These are phyloP conservation scores for Cyanoderma ruficeps DNA, from an alignment of 2,113 vertebrate species.

Conservation along the genomic window DNA sequence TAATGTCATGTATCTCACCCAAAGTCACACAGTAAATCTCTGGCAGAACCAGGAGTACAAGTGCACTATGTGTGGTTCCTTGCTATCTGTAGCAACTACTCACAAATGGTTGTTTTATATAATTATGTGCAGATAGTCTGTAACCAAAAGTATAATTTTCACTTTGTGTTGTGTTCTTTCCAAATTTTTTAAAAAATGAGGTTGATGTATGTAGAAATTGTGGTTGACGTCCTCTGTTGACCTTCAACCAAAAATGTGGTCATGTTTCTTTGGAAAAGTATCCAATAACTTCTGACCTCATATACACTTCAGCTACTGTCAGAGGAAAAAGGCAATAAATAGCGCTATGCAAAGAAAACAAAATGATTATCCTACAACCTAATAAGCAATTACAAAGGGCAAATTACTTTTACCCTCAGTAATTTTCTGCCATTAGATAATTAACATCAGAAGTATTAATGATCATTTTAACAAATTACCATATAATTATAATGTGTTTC, in stretches of 20 bases:
- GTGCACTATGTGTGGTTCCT: fast-evolving
- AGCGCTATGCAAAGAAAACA: slow-evolving; percentile 14
- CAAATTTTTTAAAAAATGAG: neutral
- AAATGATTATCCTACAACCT: slow-evolving; percentile 26
- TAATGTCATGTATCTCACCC: neutral
- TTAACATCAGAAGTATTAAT: slow-evolving; percentile 61
- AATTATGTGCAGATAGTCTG: neutral
- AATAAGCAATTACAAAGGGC: slow-evolving; percentile 43
- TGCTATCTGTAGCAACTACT: neutral
- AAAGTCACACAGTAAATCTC: neutral
- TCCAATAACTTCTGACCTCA: slow-evolving; percentile 7
- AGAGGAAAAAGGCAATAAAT: slow-evolving; percentile 20
- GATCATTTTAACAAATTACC: slow-evolving; percentile 49
- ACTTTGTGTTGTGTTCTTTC: neutral
- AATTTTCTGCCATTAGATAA: slow-evolving; percentile 65
- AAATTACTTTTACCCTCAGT: slow-evolving; percentile 23
- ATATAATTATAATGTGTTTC: slow-evolving; percentile 53
- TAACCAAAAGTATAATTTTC: neutral
- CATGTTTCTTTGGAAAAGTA: neutral
- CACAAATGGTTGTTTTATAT: neutral
- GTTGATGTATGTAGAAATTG: neutral
- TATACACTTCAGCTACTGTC: neutral
- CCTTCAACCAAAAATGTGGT: neutral
- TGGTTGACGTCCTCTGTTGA: neutral
- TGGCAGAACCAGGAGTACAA: neutral